Conservation (phyloP, 2,888 invertebrate species). For the Conus canariensis region DNA sequence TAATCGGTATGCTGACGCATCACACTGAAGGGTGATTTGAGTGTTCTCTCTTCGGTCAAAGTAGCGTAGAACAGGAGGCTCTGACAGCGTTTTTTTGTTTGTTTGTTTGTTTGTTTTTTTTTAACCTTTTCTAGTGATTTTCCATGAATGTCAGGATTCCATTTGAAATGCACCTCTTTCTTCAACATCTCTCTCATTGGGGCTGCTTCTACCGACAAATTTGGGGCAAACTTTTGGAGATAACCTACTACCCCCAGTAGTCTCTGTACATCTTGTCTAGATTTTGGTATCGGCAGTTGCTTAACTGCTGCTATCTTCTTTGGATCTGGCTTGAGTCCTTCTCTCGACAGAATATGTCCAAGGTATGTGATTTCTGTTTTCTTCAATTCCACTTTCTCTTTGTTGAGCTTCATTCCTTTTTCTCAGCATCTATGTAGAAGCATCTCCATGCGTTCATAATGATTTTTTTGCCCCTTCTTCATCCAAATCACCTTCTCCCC, state of each 20-base stretch:
- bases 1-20: not conserved
- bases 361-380: not conserved
- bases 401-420: conserved; percentile 26
- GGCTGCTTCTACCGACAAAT: conserved; percentile 16
- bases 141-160: not conserved
- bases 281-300: not conserved
- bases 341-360: not conserved
- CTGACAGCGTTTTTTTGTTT: not conserved
- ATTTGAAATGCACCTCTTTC: conserved; percentile 4
- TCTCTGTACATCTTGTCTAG: not conserved
- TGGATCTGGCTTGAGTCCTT: conserved; percentile 14
- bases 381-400: not conserved
- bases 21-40: not conserved
- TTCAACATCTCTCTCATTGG: conserved; percentile 7
- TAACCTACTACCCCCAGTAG: not conserved
- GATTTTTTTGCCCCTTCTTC: not conserved
- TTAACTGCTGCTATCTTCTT: conserved; percentile 8
- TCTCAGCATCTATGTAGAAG: not conserved
- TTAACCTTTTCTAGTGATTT: not conserved
- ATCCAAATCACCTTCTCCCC: conserved; percentile 3
- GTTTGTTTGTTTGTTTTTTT: too few relatives aligned
- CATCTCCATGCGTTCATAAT: not conserved
- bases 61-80: not conserved
- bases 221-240: not conserved
- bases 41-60: not conserved